phyloP scores from a whole-genome alignment of 2,797 vertebrate genomes.

The Phalanger gymnotis region DNA sequence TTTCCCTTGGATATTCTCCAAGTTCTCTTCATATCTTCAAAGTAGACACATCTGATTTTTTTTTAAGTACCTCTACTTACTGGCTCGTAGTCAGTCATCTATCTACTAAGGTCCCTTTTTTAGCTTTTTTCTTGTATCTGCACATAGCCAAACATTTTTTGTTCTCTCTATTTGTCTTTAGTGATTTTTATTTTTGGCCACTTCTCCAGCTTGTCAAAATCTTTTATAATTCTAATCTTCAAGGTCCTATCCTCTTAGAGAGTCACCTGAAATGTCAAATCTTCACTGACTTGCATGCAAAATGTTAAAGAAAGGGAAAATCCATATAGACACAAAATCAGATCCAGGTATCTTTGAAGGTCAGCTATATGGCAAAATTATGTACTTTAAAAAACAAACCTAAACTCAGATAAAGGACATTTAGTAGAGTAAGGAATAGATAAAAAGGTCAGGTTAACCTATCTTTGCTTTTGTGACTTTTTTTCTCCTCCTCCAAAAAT shows the following conservation, averaged over 20 bases:
- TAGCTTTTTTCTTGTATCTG: constrained; percentile 47
- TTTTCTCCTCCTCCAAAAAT: constrained; percentile 41
- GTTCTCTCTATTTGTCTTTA: constrained; percentile 22
- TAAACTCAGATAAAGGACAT: constrained; percentile 16
- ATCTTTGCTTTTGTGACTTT: neutral
- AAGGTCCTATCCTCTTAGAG: neutral
- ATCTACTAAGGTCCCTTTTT: neutral
- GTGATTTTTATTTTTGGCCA: constrained; percentile 10
- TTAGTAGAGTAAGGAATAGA: constrained; percentile 19
- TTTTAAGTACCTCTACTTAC: constrained; percentile 5
- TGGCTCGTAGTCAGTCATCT: neutral
- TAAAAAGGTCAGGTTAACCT: constrained; percentile 32
- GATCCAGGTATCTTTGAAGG: constrained; percentile 35
- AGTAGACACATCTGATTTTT: constrained; percentile 7
- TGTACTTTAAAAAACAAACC: neutral
- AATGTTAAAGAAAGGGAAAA: neutral
- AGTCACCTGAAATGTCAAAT: constrained; percentile 51
- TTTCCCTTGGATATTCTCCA: constrained; percentile 8
- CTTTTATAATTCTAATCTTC: constrained; percentile 49
- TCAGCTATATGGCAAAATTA: constrained; percentile 24
- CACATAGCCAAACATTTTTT: constrained; percentile 6
- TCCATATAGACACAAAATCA: constrained; percentile 20
- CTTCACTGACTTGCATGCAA: constrained; percentile 28
- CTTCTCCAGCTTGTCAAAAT: constrained; percentile 63
- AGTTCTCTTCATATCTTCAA: constrained; percentile 44